Evolutionary conservation across 2,113 vertebrate genomes (phyloP).

Genomic region (Paraplagusia blochii): DNA sequence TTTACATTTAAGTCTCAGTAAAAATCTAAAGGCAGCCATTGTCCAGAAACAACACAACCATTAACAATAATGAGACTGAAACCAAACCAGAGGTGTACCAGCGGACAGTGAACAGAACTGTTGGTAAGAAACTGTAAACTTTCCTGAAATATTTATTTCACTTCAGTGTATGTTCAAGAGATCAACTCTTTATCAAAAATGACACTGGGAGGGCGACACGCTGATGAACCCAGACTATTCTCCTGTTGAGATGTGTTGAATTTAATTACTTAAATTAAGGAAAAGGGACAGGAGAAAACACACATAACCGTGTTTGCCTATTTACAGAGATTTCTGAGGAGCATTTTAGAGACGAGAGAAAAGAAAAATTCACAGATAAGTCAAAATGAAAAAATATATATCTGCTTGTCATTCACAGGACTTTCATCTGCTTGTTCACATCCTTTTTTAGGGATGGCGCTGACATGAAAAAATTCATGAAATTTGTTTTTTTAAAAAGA

Average conservation of each 20-base stretch:
- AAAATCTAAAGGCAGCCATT: slow-evolving; percentile 19
- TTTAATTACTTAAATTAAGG: slow-evolving; percentile 17
- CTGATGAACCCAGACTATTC: background rate
- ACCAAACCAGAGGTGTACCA: no score
- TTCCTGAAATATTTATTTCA: background rate
- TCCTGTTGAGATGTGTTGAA: background rate
- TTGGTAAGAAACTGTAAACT: background rate
- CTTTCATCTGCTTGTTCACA: no score
- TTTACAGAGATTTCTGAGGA: slow-evolving; percentile 51
- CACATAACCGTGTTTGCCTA: slow-evolving; percentile 30
- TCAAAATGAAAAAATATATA: no score
- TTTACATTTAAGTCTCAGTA: slow-evolving; percentile 41
- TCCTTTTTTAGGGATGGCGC: no score
- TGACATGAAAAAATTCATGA: no score
- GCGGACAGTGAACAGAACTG: no score
- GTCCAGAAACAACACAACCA: background rate
- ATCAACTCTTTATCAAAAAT: slow-evolving; percentile 38
- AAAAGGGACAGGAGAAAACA: slow-evolving; percentile 28
- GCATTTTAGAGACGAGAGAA: slow-evolving; percentile 24
- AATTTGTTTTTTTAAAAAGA: no score
- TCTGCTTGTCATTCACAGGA: no score
- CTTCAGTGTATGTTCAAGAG: slow-evolving; percentile 32
- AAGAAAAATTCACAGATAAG: no score
- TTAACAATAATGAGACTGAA: no score
- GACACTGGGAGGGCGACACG: background rate